Evolutionary conservation across 2,797 vertebrate genomes (phyloP), one percentile per base, ranked within the genome.

Genomic region (Tadarida brasiliensis): DNA sequence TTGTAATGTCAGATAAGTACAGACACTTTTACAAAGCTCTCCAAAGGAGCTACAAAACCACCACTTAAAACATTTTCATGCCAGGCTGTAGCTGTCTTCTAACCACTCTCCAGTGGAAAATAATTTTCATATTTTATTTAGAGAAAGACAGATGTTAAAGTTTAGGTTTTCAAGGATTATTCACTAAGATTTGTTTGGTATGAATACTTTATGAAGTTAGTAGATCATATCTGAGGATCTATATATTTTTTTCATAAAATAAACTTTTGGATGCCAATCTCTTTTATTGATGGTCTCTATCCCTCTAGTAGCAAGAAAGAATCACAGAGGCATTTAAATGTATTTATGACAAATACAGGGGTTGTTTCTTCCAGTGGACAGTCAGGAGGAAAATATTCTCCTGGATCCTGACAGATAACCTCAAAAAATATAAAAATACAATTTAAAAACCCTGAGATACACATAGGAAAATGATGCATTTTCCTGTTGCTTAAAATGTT

Each of bases 51-150:
- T 44, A 44, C 1, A 77, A 80, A 67, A 2, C 7, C 9, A 49
- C 59, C n/a, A 28, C 8, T 93, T 73, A 39, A 84, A 11, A 76
- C 28, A 81, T 59, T 73, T 80, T 44, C 9, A 61, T 57, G 47
- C 10, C 17, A 89, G 7, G 33, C 11, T 63, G 9, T 71, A 92
- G 63, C 51, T 92, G 15, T 83, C 84, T 67, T 92, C 33, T 28
- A 94, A 93, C 71, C 61, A 78, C 4, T 71, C 28, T 90, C 51
- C 81, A 93, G 78, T 91, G 44, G 65, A 93, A 92, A 94, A 78
- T 83, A 54, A 57, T 70, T 92, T 87, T 92, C 33, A 87, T 82
- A 78, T 94, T 96, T 96, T 94, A 94, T 92, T 85, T 88, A 96
- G 22, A 91, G 73, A 87, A 89, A 93, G 39, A 59, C 7, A 84